These are phyloP conservation scores for Gortyna flavago DNA, from an alignment of 2,888 invertebrate species.

Conservation along the genomic window DNA sequence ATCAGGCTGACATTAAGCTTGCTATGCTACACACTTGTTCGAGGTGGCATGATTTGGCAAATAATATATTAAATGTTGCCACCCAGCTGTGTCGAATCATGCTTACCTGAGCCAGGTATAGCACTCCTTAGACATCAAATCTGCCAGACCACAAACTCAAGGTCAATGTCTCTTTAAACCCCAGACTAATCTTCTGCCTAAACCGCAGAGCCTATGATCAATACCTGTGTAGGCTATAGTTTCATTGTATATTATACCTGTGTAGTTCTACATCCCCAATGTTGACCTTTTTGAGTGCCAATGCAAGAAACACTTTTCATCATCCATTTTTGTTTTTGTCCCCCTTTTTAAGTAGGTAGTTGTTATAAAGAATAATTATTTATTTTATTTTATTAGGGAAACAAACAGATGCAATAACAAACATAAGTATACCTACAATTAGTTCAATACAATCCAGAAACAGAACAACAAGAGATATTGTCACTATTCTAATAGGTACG, in stretches of 20 bases:
- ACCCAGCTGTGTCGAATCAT: neutral
- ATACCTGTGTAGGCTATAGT: conserved; percentile 12
- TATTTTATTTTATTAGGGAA: too few relatives aligned
- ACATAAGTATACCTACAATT: too few relatives aligned
- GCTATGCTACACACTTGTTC: neutral
- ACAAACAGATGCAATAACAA: too few relatives aligned
- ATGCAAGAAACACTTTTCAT: neutral
- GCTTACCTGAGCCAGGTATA: neutral
- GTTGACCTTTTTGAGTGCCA: conserved; percentile 22
- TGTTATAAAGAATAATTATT: neutral
- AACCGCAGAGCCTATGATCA: neutral
- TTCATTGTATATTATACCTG: neutral
- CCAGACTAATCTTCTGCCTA: neutral
- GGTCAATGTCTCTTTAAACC: neutral
- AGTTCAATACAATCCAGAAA: too few relatives aligned
- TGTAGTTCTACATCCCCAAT: neutral
- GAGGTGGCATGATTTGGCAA: neutral
- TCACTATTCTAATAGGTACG: neutral
- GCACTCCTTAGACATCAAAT: neutral
- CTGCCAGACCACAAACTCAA: neutral
- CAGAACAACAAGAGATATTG: too few relatives aligned
- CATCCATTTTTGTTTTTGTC: neutral
- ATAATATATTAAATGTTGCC: neutral
- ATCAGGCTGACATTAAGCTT: neutral
- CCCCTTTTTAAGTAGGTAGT: neutral